A percentile compares a stretch with the other conserved stretches of the same genome.
These are phyloP conservation scores for Anticlea derivata DNA, from an alignment of 2,888 invertebrate species.

Conservation along the genomic window DNA sequence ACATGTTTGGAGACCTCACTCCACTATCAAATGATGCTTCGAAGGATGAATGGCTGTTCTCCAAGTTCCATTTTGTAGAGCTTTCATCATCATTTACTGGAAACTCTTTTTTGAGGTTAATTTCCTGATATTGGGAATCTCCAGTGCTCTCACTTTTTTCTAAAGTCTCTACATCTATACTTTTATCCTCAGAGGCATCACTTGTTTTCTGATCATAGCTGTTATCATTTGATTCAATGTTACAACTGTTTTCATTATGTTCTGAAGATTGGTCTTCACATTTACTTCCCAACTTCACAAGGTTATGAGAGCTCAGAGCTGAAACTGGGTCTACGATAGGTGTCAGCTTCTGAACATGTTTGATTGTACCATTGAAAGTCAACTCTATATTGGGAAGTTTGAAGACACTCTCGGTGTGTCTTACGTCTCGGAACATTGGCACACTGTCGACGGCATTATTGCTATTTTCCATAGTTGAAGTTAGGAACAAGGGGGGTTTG, in stretches of 20 bases:
- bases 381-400: slow-evolving; percentile 76
- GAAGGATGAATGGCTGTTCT: slow-evolving; percentile 71
- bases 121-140: slow-evolving; percentile 64
- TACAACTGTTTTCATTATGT: slow-evolving; percentile 36
- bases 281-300: slow-evolving; percentile 49
- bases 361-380: slow-evolving; percentile 77
- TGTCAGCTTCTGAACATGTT: slow-evolving; percentile 74
- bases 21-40: slow-evolving; percentile 79
- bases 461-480: slow-evolving; percentile 81
- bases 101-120: slow-evolving; percentile 48
- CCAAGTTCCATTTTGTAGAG: slow-evolving; percentile 65
- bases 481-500: slow-evolving; percentile 70
- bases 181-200: slow-evolving; percentile 49
- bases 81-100: slow-evolving; percentile 51
- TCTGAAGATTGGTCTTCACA: slow-evolving; percentile 39
- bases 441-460: slow-evolving; percentile 79
- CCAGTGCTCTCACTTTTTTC: slow-evolving; percentile 64
- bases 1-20: slow-evolving; percentile 86
- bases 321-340: slow-evolving; percentile 75
- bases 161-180: slow-evolving; percentile 42
- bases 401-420: slow-evolving; percentile 65
- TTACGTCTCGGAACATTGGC: slow-evolving; percentile 66
- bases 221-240: slow-evolving; percentile 32
- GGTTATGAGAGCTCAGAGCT: slow-evolving; percentile 60
- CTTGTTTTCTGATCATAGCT: slow-evolving; percentile 43